Conservation (phyloP, 2,113 vertebrate species). For the Zosterops lateralis region DNA sequence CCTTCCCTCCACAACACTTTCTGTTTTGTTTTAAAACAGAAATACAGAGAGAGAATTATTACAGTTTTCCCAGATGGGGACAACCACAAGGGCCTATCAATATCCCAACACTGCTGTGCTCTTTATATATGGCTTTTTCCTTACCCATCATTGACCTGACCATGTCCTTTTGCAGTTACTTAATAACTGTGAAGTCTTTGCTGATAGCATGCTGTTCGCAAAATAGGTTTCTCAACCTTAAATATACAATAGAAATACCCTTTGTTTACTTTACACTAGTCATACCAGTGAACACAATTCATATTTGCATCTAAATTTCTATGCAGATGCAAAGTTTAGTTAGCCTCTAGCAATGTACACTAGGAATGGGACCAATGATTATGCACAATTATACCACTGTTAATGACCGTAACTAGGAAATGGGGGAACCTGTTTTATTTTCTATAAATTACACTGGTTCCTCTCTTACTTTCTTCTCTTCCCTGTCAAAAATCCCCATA, state of each 20-base stretch:
- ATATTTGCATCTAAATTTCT: conserved; percentile 61
- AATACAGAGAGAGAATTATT: not conserved
- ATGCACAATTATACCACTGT: conserved; percentile 17
- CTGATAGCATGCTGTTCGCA: conserved; percentile 18
- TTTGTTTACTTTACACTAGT: conserved; percentile 51
- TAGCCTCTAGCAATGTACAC: conserved; percentile 18
- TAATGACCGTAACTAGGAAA: conserved; percentile 21
- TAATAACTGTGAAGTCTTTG: conserved; percentile 23
- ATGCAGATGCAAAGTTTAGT: conserved; percentile 25
- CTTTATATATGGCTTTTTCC: not conserved
- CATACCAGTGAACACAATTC: conserved; percentile 43
- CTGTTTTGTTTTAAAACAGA: not conserved
- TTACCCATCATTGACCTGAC: not conserved
- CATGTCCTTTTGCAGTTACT: conserved; percentile 23
- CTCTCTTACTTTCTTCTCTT: not conserved
- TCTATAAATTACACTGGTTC: not conserved
- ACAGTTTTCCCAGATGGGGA: not conserved
- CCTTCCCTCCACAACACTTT: not conserved
- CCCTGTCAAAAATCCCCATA: not conserved
- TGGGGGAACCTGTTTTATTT: not conserved
- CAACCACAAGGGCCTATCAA: not conserved
- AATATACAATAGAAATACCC: conserved; percentile 31
- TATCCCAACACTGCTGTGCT: not conserved
- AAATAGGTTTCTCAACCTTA: conserved; percentile 51
- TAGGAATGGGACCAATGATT: conserved; percentile 23